These are phyloP conservation scores for Hypotaenidia philippensis DNA, from an alignment of 2,797 vertebrate genomes.

Conservation along the genomic window DNA sequence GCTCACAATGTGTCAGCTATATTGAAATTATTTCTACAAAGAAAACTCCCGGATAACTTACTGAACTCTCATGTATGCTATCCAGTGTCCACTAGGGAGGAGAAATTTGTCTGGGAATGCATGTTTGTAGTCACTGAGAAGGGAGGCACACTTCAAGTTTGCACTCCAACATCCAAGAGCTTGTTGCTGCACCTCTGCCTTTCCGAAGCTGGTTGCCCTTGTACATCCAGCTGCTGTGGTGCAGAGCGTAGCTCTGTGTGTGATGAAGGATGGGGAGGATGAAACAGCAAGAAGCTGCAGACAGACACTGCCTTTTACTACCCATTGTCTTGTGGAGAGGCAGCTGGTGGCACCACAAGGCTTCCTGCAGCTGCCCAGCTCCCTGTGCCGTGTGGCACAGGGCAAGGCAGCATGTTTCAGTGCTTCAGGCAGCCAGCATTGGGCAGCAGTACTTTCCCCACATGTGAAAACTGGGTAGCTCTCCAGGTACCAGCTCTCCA, in stretches of 20 bases:
- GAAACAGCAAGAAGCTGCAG: not conserved
- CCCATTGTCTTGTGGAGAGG: not conserved
- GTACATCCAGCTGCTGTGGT: not conserved
- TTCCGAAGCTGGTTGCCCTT: not conserved
- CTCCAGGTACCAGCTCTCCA: fast-evolving
- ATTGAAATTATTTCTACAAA: not conserved
- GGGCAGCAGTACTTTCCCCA: not conserved
- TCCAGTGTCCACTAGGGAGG: fast-evolving
- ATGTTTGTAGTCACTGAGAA: not conserved
- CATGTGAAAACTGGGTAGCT: not conserved
- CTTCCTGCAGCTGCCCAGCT: not conserved
- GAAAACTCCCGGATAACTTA: not conserved
- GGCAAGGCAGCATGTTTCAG: fast-evolving
- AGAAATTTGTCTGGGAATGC: not conserved
- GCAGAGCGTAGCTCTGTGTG: not conserved
- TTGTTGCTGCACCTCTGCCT: not conserved
- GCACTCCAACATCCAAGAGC: not conserved
- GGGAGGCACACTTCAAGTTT: not conserved
- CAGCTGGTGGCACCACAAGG: not conserved
- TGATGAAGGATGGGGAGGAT: not conserved
- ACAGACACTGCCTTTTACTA: not conserved
- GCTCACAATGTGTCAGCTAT: not conserved
- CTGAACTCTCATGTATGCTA: not conserved
- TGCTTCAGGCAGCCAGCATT: not conserved
- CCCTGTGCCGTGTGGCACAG: fast-evolving